Base-by-base conservation (phyloP, 37 sponge, comb jelly and placozoan species). In the Oscarella lobularis region DNA sequence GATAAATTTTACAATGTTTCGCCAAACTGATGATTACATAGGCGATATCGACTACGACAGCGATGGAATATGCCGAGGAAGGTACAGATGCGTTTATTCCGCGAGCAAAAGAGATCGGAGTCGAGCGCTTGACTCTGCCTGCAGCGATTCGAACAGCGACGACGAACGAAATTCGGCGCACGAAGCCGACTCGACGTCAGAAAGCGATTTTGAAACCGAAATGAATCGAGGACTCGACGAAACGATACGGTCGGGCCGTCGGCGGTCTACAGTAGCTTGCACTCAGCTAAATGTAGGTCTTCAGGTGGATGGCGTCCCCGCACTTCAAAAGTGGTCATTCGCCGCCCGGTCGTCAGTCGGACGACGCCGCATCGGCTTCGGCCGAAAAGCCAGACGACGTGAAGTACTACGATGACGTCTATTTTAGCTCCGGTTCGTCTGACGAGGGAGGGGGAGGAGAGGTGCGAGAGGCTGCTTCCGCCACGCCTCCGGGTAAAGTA, bases 131-230 rank as follows among this genome's bases (percentile, higher is more conserved):
- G n/a, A n/a, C n/a, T n/a, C n/a, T n/a, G n/a, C n/a, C n/a, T n/a
- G n/a, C n/a, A n/a, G n/a, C n/a, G n/a, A n/a, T n/a, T n/a, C n/a
- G n/a, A 67, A 73, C n/a, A 69, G 78, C 38, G 38, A 48, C 60
- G 60, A 48, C 20, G 33, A 34, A 9, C 39, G 34, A 33, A 32
- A 27, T 31, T 6, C 36, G 35, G 78, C 67, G 35, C 67, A 73
- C n/a, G 35, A 41, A 31, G 34, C 2, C 1, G 36, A 66, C 48
- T 1, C 38, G 32, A 20, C 9, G 20, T 48, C 60, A 48, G 90
- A 90, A n/a, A n/a, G n/a, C 79, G 91, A 90, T 65, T 90, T 90
- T 87, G 88, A 87, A 54, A 81, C 67, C 60, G 79, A 80, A 67
- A 87, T 90, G 91, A 82, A 55, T 3, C 36, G 35, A 2, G 81